Conservation (phyloP, 2,797 vertebrate species). For the Trachurus trachurus region DNA sequence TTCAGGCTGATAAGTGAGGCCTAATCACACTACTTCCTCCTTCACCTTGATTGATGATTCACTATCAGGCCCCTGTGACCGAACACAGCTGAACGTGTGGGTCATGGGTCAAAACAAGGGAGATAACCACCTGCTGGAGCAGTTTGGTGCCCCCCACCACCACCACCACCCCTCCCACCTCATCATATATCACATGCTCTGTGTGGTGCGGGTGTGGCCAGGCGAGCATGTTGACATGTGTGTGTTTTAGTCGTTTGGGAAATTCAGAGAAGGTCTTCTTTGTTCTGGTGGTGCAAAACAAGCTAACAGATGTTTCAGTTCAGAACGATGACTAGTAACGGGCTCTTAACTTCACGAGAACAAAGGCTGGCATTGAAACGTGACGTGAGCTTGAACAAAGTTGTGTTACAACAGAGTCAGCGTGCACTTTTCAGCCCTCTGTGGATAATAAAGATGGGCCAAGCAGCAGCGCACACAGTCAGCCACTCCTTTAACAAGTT, state of each 20-base stretch:
- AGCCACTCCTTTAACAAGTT: constrained; percentile 57
- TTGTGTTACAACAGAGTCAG: constrained; percentile 16
- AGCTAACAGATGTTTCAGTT: constrained; percentile 65
- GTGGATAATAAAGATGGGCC: constrained; percentile 13
- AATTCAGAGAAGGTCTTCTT: constrained; percentile 58
- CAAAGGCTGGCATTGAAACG: constrained; percentile 41
- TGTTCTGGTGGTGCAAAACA: constrained; percentile 60
- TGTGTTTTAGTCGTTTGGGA: constrained; percentile 55
- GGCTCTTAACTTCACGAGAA: constrained; percentile 20
- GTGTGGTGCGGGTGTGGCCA: constrained; percentile 14
- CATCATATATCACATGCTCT: constrained; percentile 45
- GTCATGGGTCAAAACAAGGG: constrained; percentile 73
- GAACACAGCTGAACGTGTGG: constrained; percentile 62
- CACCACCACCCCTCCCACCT: too few relatives aligned
- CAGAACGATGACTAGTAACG: constrained; percentile 29
- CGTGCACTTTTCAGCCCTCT: not conserved
- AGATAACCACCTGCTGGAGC: constrained; percentile 83
- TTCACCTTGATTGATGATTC: constrained; percentile 73
- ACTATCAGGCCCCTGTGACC: constrained; percentile 59
- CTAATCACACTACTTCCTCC: constrained; percentile 69
- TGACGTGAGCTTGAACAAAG: constrained; percentile 11
- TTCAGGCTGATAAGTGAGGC: constrained; percentile 70
- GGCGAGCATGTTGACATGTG: constrained; percentile 31
- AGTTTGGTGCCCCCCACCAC: constrained; percentile 16
- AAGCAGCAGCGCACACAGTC: constrained; percentile 8